These are phyloP conservation scores for Panthera leo DNA, from an alignment of 2,113 vertebrate species.

Conservation along the genomic window DNA sequence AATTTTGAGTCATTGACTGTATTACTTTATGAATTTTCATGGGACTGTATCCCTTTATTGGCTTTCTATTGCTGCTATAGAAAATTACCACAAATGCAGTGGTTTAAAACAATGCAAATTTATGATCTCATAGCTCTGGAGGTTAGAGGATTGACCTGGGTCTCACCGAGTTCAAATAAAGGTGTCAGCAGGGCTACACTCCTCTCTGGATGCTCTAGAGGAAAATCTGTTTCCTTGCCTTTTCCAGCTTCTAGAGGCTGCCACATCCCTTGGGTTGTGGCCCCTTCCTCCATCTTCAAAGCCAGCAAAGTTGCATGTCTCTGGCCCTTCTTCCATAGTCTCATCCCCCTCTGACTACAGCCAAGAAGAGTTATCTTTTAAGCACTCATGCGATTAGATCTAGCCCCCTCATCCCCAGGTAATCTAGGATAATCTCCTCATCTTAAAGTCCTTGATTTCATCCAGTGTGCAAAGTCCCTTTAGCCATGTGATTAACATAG, in stretches of 20 bases:
- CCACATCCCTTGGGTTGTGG: neutral
- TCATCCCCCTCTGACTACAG: neutral
- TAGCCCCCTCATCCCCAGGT: neutral
- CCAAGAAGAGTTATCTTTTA: neutral
- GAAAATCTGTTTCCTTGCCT: neutral
- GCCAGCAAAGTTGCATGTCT: neutral
- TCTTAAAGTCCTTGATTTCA: neutral
- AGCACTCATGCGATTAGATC: neutral
- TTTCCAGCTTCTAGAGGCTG: neutral
- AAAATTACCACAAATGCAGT: neutral
- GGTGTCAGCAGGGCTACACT: neutral
- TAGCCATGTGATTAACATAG: neutral
- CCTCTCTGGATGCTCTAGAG: neutral
- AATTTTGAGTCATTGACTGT: neutral
- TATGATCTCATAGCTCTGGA: neutral
- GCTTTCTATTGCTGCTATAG: neutral
- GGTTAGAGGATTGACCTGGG: neutral
- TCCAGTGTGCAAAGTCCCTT: neutral
- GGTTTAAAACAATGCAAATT: neutral
- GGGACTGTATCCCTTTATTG: neutral
- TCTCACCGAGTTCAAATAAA: neutral
- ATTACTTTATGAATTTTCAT: neutral
- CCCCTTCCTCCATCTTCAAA: neutral
- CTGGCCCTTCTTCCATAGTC: neutral
- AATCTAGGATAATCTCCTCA: neutral